These are phyloP conservation scores for Tapirus terrestris DNA, from an alignment of 2,113 vertebrate genomes.

Conservation along the genomic window DNA sequence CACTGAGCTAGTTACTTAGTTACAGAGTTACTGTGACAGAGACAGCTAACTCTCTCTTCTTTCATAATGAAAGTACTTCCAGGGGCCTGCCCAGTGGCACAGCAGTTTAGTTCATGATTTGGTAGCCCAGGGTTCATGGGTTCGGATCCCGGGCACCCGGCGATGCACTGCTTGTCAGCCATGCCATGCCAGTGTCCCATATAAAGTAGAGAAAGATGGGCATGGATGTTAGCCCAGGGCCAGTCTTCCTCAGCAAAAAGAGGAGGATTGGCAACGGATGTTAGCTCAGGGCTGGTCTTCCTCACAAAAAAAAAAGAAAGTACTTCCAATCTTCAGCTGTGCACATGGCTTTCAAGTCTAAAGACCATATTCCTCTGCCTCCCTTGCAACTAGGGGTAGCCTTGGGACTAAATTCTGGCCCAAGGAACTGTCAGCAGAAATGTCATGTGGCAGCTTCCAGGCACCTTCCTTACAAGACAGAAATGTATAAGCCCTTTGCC, in stretches of 20 bases:
- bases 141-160: too few species aligned
- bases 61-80: background rate
- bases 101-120: too few species aligned
- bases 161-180: too few species aligned
- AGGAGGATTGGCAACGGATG: too few species aligned
- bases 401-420: background rate
- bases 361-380: background rate
- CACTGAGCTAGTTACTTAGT: background rate
- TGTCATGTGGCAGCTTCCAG: background rate
- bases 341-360: background rate
- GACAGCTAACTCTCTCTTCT: background rate
- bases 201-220: too few species aligned
- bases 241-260: too few species aligned
- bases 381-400: background rate
- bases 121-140: too few species aligned
- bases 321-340: background rate
- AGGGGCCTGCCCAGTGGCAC: too few species aligned
- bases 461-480: background rate
- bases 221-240: too few species aligned
- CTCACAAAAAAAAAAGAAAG: background rate
- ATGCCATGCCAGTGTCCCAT: too few species aligned
- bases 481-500: background rate
- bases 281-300: too few species aligned
- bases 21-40: background rate
- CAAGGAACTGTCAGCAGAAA: background rate